Percentiles rank a stretch among this genome's conserved stretches.
Conservation (phyloP, 2,113 vertebrate species). For the Sinocyclocheilus grahami region DNA sequence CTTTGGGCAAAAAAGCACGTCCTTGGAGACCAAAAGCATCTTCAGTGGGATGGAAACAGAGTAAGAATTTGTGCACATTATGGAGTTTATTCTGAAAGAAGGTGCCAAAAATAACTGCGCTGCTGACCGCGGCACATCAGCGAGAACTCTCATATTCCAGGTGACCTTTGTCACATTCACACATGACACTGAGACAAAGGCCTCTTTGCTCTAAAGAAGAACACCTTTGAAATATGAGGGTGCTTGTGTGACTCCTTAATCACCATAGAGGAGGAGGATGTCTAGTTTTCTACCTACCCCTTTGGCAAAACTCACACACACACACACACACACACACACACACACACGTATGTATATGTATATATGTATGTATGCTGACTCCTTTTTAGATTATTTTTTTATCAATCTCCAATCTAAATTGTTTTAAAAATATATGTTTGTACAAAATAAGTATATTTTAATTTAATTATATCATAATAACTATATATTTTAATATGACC, state of each 20-base stretch:
- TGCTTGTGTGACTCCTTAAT: background rate
- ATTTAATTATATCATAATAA: too few relatives aligned
- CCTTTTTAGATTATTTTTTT: too few relatives aligned
- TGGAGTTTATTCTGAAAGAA: constrained; percentile 8
- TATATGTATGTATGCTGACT: too few relatives aligned
- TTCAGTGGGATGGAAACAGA: constrained; percentile 6
- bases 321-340: too few relatives aligned
- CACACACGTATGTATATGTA: too few relatives aligned
- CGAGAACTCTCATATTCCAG: constrained; percentile 52
- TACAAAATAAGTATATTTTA: too few relatives aligned
- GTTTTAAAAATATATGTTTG: background rate
- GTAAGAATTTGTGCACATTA: constrained; percentile 1
- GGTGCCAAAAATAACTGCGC: constrained; percentile 30
- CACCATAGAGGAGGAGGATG: background rate
- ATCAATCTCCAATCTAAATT: too few relatives aligned
- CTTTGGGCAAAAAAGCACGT: background rate
- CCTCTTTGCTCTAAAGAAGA: constrained; percentile 13
- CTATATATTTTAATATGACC: too few relatives aligned
- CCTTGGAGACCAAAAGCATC: background rate
- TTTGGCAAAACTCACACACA: too few relatives aligned
- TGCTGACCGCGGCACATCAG: constrained; percentile 28
- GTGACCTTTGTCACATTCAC: constrained; percentile 48
- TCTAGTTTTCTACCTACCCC: too few relatives aligned
- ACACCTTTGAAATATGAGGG: constrained; percentile 17
- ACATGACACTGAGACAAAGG: constrained; percentile 27